Conservation (phyloP, 2,797 vertebrate genomes). For the Leptodactylus fallax region DNA sequence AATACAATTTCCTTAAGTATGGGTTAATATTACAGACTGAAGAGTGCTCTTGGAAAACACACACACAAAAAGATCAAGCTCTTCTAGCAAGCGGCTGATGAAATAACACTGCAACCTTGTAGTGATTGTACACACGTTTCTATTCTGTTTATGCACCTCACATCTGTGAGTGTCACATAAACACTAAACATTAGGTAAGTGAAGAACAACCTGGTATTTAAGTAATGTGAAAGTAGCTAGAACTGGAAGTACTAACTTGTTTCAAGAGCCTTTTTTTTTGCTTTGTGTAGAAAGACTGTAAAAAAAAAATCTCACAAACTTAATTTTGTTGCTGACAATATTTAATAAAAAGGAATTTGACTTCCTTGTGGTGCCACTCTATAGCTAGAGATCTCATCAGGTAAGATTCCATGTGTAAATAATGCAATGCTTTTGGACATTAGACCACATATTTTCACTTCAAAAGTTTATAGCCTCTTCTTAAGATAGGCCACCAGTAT, state of each 20-base stretch:
- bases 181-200: neutral
- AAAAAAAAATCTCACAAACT: neutral
- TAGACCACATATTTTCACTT: too few species aligned
- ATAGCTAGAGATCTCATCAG: neutral
- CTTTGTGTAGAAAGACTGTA: neutral
- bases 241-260: neutral
- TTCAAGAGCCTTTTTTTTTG: neutral
- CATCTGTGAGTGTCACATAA: slow-evolving; percentile 65
- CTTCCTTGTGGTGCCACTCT: neutral
- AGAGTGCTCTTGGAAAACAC: neutral
- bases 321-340: neutral
- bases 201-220: neutral
- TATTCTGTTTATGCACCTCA: slow-evolving; percentile 63
- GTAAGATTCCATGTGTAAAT: neutral
- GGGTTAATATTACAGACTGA: neutral
- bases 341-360: neutral
- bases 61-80: slow-evolving; percentile 13
- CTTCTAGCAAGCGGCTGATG: slow-evolving; percentile 60
- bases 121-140: slow-evolving; percentile 33
- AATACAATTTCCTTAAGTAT: neutral
- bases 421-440: neutral
- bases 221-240: neutral
- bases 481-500: too few species aligned
- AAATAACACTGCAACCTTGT: slow-evolving; percentile 58
- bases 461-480: too few species aligned